These are phyloP conservation scores for Nothobranchius kuhntae DNA, from an alignment of 2,113 vertebrate genomes.

Conservation along the genomic window DNA sequence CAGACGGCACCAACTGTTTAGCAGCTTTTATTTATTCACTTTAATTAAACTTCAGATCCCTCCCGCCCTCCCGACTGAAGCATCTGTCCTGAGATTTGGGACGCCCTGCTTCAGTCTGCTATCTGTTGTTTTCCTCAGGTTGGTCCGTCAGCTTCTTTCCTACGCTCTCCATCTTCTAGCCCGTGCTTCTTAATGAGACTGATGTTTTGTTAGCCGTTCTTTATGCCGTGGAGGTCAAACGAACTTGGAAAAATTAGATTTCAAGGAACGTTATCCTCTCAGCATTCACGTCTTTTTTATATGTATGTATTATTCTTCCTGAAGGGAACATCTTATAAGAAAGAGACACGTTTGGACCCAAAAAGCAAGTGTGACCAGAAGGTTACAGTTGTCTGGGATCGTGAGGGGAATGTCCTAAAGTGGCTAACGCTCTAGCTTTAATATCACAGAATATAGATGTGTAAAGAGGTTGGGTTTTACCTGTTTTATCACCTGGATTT, in stretches of 20 bases:
- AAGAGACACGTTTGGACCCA: background rate
- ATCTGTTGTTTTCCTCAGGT: constrained; percentile 7
- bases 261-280: background rate
- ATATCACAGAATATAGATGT: background rate
- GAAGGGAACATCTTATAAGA: background rate
- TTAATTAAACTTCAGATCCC: constrained; percentile 22
- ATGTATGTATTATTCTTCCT: background rate
- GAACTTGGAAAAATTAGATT: background rate
- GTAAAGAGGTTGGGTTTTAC: background rate
- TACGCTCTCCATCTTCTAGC: constrained; percentile 22
- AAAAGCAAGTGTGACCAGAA: background rate
- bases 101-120: constrained; percentile 11
- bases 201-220: background rate
- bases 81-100: constrained; percentile 10
- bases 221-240: constrained; percentile 1
- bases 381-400: too few relatives aligned
- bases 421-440: too few relatives aligned
- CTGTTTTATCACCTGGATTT: too few relatives aligned
- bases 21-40: constrained; percentile 38
- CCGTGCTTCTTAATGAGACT: constrained; percentile 2
- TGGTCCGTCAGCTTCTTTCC: constrained; percentile 16
- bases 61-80: background rate
- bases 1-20: constrained; percentile 13
- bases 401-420: too few relatives aligned
- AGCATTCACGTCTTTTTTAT: background rate